Base-by-base conservation (phyloP, 2,888 invertebrate genomes). In the Orthosia incerta region DNA sequence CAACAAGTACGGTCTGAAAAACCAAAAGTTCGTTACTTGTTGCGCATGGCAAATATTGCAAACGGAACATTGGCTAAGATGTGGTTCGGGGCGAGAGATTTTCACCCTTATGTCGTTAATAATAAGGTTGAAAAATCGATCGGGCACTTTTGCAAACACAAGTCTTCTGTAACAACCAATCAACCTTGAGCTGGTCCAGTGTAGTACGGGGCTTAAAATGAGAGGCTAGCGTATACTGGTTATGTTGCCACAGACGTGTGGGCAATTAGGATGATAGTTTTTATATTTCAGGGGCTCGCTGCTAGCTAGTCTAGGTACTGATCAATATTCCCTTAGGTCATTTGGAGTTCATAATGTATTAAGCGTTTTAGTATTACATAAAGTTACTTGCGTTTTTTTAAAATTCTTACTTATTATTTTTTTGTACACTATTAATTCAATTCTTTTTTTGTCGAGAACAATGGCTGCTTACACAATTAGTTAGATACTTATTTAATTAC, bases 1-100 rank as follows among this genome's bases (percentile, higher is more conserved):
- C 73, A 79, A 79, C 64, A 79, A 77, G 78, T 70, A 20, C 9
- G 3, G 1, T 46, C 50, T 46, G 11, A 57, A 71, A 20, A 23
- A 4, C 53, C 53, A 16, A 31, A 53, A 31, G 48, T 73, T 48
- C 31, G 16, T 55, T 60, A 76, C 79, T 76, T 79, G 79, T 76
- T 76, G 76, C 79, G 65, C 74, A 65, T 51, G 64, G 9, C 59
- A 46, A 23, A 16, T 48, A 45, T 13, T 72, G 64, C 39, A 64
- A 13, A 2, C 13, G 3, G 15, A 23, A 59, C 46, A 4, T 53
- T 63, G 71, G 62, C 50, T 31, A 73, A 9, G 0, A 45, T n/a
- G 1, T 39, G 45, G 20, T 31, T 9, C 31, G 15, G n/a, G 12
- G 31, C 31, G n/a, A 53, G 12, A 48, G n/a, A 59, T 59, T n/a